Percentiles rank a stretch among this genome's conserved stretches.
Conservation (phyloP, 1,140 invertebrate genomes). For the Ceratosolen solmsi region DNA sequence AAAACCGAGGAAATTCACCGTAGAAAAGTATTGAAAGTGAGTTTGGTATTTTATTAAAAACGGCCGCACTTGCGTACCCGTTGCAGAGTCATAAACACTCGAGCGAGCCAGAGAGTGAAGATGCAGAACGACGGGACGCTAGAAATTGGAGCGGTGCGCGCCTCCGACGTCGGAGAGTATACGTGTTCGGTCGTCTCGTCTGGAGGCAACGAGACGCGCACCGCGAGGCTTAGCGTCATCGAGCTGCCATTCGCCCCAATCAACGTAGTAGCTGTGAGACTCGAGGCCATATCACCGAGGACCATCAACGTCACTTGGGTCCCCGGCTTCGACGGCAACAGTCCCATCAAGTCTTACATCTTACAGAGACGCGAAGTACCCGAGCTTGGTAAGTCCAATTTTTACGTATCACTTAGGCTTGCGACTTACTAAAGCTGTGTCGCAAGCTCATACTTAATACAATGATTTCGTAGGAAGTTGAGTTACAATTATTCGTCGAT, state of each 20-base stretch:
- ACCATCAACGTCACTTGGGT: slow-evolving; percentile 95
- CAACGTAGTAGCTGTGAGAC: slow-evolving; percentile 84
- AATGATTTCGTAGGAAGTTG: too few species aligned
- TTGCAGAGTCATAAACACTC: slow-evolving; percentile 77
- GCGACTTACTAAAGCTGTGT: too few species aligned
- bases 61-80: too few species aligned
- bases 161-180: slow-evolving; percentile 87
- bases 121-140: slow-evolving; percentile 84
- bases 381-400: slow-evolving; percentile 80
- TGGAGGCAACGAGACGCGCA: slow-evolving; percentile 92
- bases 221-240: slow-evolving; percentile 88
- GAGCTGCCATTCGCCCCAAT: slow-evolving; percentile 95
- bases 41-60: too few species aligned
- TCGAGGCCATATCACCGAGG: slow-evolving; percentile 74
- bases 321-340: slow-evolving; percentile 97
- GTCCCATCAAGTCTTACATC: slow-evolving; percentile 93
- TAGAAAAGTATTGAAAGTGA: too few species aligned
- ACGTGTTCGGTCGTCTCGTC: slow-evolving; percentile 87
- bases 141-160: slow-evolving; percentile 86
- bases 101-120: slow-evolving; percentile 79
- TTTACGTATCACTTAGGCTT: neutral
- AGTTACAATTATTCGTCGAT: too few species aligned
- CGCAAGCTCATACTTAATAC: too few species aligned
- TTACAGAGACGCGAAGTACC: slow-evolving; percentile 92
- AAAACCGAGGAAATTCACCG: too few species aligned